phyloP scores from a whole-genome alignment of 2,888 invertebrate genomes.

The Amiota mariae region DNA sequence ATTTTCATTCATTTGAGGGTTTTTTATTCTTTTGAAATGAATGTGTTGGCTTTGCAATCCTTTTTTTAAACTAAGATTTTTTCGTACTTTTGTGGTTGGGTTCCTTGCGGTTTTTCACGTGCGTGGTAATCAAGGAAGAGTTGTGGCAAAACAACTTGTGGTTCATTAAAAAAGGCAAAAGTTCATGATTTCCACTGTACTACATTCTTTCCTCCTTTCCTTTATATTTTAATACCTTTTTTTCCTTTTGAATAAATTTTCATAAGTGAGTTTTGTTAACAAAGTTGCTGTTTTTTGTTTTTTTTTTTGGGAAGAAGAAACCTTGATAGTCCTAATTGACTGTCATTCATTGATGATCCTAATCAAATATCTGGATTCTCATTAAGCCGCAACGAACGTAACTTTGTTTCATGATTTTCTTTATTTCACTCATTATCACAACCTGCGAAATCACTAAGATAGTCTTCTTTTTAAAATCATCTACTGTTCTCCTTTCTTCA shows the following conservation, averaged over 20 bases:
- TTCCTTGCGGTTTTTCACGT: not conserved
- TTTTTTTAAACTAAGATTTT: constrained; percentile 46
- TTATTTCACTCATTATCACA: too few species aligned
- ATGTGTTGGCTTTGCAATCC: constrained; percentile 34
- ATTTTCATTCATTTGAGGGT: constrained; percentile 29
- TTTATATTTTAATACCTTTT: not conserved
- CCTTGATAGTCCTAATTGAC: too few species aligned
- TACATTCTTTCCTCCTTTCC: constrained; percentile 35
- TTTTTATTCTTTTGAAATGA: constrained; percentile 17
- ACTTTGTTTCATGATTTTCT: constrained; percentile 9
- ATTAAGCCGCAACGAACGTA: not conserved
- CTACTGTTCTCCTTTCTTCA: too few species aligned
- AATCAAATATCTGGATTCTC: too few species aligned
- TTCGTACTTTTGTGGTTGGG: constrained; percentile 48
- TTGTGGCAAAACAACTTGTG: constrained; percentile 54
- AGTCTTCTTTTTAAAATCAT: too few species aligned
- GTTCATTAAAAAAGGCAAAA: constrained; percentile 60
- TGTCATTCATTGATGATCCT: too few species aligned
- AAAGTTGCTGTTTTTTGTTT: too few species aligned
- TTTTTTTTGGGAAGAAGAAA: too few species aligned
- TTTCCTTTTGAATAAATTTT: too few species aligned
- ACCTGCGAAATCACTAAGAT: too few species aligned
- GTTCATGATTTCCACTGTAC: constrained; percentile 41
- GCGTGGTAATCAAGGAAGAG: not conserved
- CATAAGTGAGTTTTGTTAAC: too few species aligned